Evolutionary conservation across 2,888 invertebrate species (phyloP), one percentile per base, ranked within the genome.

Genomic region (Tromatobia lineatoria): DNA sequence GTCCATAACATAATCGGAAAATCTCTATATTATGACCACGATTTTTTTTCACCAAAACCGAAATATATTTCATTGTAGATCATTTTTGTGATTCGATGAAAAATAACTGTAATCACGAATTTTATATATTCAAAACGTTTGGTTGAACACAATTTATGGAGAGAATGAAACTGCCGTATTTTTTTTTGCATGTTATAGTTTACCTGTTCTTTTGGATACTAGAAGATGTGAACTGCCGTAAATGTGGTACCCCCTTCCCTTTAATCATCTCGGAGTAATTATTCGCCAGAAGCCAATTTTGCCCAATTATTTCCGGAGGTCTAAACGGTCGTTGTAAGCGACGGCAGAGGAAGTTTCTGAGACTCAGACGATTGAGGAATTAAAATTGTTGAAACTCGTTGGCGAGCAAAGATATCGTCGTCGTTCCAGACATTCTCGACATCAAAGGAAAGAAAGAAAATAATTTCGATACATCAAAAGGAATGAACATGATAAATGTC

Each of bases 341-440:
- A 66, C 38, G 59, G 70, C 61, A 81, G 78, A 52, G 47, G 67
- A 80, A 83, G 74, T 69, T 52, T 80, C 74, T 82, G 82, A 82
- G 50, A 82, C 38, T 80, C 81, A 85, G 73, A 84, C 88, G 90
- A 92, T 91, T 88, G 91, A 90, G 89, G 91, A 91, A 91, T 92
- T 91, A 92, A 91, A 92, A 91, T 92, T 88, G 91, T 89, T 89
- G 81, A 81, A 87, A 87, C 88, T 88, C 85, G 87, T 86, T 87
- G 76, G 80, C 25, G 77, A 81, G 82, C 42, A 42, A 61, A 67
- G 70, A 64, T 18, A 47, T 69, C 57, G 42, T 61, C 70, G 54
- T 67, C 78, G 83, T 70, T 83, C 79, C 71, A 75, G 73, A 74
- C 82, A 83, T 88, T 82, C 76, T 57, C 64, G 34, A 42, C 52